Evolutionary conservation across 37 sponge, comb jelly and placozoan species (phyloP).

Genomic region (Agelas oroides): DNA sequence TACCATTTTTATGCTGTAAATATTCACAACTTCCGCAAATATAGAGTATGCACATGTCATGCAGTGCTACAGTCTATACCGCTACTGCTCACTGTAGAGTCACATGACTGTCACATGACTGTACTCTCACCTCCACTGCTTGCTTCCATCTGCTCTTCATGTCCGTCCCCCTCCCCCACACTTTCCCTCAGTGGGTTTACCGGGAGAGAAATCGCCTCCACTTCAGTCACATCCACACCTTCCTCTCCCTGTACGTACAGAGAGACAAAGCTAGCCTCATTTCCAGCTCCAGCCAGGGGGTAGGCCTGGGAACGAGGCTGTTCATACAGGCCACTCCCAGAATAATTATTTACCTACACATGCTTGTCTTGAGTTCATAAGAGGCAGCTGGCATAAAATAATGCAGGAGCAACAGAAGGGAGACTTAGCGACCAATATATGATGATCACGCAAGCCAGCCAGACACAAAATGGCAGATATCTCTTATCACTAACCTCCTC

Average conservation of each 20-base stretch:
- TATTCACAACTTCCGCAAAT: no score
- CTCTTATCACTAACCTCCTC: not conserved
- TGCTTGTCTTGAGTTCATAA: not conserved
- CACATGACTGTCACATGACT: not conserved
- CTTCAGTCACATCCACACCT: constrained; percentile 27
- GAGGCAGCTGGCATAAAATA: no score
- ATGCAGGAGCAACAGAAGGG: no score
- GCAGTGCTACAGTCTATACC: no score
- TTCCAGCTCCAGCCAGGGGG: not conserved
- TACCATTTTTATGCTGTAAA: no score
- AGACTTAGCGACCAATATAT: no score
- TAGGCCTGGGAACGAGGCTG: no score
- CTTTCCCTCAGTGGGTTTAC: not conserved
- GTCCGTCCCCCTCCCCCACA: not conserved
- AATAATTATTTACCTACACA: not conserved
- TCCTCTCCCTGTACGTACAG: constrained; percentile 1
- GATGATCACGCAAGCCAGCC: no score
- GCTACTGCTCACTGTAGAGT: no score
- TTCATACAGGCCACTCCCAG: no score
- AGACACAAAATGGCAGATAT: no score
- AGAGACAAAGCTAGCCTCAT: not conserved
- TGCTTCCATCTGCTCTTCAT: not conserved
- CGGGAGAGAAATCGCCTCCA: not conserved
- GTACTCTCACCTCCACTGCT: not conserved
- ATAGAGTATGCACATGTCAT: no score